phyloP scores from a whole-genome alignment of 2,113 vertebrate species.

The Phyllostomus discolor region DNA sequence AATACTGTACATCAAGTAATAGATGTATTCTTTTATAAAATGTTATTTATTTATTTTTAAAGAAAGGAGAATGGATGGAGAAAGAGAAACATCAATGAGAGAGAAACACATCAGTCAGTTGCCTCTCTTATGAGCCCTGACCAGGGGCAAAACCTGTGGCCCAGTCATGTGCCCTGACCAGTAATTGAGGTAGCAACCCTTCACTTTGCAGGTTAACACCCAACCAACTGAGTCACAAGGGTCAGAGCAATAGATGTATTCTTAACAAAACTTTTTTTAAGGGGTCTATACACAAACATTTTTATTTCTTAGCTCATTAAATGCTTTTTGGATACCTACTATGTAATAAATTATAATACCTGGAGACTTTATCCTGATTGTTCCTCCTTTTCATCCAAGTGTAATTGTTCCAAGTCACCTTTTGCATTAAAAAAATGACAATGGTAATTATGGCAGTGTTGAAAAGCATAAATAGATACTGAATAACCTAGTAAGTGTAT shows the following conservation, averaged over 20 bases:
- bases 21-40: neutral
- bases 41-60: neutral
- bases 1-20: neutral
- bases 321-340: neutral
- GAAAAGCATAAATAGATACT: neutral
- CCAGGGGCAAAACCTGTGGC: too few relatives aligned
- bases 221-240: too few relatives aligned
- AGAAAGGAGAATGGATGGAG: neutral
- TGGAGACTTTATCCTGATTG: neutral
- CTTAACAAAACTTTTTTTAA: neutral
- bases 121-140: too few relatives aligned
- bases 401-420: neutral
- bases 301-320: neutral
- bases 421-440: neutral
- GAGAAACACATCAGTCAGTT: too few relatives aligned
- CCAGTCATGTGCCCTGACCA: too few relatives aligned
- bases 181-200: too few relatives aligned
- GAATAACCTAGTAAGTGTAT: neutral
- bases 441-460: neutral
- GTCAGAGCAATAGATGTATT: neutral
- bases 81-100: too few relatives aligned
- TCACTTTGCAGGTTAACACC: too few relatives aligned
- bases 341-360: neutral
- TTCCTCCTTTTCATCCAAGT: neutral
- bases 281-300: neutral